Conservation (phyloP, 1,140 invertebrate species). For the Melipona quadrifasciata region DNA sequence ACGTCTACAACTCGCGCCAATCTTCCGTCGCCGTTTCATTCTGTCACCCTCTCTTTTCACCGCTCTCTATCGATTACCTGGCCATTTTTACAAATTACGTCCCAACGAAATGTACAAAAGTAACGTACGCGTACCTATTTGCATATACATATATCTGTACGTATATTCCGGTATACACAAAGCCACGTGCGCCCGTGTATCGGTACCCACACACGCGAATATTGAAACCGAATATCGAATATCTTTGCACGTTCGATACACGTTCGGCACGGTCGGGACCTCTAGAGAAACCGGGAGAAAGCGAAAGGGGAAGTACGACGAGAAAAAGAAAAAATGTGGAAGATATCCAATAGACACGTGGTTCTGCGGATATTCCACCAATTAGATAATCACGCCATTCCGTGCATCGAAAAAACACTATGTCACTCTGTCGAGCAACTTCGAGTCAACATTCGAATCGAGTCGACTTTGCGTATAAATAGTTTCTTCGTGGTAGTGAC, state of each 20-base stretch:
- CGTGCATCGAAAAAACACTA: not conserved
- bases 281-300: not conserved
- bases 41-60: not conserved
- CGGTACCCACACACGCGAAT: too few species aligned
- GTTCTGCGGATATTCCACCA: slow-evolving; percentile 25
- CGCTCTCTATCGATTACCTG: not conserved
- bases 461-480: too few species aligned
- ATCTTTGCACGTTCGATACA: not conserved
- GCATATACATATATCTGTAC: too few species aligned
- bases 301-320: not conserved
- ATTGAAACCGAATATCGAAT: not conserved
- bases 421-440: not conserved
- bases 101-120: not conserved
- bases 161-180: not conserved
- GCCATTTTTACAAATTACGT: slow-evolving; percentile 15
- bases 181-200: not conserved
- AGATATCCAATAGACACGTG: slow-evolving; percentile 17
- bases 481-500: not conserved
- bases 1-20: not conserved
- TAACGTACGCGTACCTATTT: too few species aligned
- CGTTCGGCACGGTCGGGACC: not conserved
- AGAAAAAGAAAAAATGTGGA: not conserved
- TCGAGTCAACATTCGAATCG: not conserved
- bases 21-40: not conserved
- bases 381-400: not conserved